Conservation (phyloP, 2,797 vertebrate genomes). For the Rhabdophis nuchalis region DNA sequence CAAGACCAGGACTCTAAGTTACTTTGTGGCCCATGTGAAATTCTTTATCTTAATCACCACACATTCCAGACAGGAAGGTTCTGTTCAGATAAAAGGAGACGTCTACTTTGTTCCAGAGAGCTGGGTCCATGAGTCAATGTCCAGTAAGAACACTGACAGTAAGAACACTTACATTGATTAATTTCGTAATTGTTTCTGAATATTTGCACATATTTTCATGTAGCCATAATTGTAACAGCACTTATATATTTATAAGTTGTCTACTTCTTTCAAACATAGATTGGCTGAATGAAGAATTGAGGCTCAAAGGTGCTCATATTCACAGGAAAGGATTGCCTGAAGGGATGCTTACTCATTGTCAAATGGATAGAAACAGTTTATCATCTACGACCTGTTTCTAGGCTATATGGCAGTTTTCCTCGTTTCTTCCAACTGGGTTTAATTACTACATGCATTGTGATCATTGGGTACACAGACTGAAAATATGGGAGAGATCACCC, state of each 20-base stretch:
- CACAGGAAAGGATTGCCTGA: neutral
- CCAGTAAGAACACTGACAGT: constrained; percentile 15
- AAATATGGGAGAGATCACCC: neutral
- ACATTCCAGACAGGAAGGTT: constrained; percentile 64
- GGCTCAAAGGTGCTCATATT: neutral
- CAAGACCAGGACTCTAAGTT: constrained; percentile 69
- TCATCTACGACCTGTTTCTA: neutral
- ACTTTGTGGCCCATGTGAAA: constrained; percentile 72
- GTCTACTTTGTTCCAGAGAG: constrained; percentile 51
- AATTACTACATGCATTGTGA: neutral
- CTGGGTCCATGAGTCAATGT: constrained; percentile 61
- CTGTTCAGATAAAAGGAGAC: constrained; percentile 57
- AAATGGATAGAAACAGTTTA: neutral
- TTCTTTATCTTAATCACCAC: constrained; percentile 74
- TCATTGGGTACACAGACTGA: neutral
- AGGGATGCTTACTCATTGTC: neutral
- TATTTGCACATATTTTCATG: neutral
- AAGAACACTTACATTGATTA: neutral
- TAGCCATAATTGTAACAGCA: neutral
- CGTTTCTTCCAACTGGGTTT: neutral
- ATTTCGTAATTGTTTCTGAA: neutral
- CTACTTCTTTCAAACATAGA: neutral
- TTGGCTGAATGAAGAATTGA: neutral
- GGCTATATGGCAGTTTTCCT: neutral
- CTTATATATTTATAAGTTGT: neutral